Conservation (phyloP, 1,140 invertebrate genomes). For the Cyrtorhinus lividipennis region DNA sequence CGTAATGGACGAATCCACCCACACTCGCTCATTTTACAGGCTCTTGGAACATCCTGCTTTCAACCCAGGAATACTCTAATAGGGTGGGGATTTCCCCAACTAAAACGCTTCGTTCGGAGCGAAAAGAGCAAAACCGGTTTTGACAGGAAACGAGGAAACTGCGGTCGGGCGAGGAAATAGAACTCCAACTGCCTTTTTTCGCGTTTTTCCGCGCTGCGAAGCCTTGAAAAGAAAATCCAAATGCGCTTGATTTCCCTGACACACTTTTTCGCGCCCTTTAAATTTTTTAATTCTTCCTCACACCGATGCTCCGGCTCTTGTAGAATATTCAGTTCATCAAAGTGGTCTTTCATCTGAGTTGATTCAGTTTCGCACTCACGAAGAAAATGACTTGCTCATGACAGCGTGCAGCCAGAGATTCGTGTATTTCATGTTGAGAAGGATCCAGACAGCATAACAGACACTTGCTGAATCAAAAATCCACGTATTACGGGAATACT, state of each 20-base stretch:
- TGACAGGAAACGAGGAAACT: background rate
- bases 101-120: background rate
- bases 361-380: background rate
- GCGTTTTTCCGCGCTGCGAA: background rate
- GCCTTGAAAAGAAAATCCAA: background rate
- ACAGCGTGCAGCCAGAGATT: too few species aligned
- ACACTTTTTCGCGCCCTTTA: background rate
- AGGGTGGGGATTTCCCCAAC: background rate
- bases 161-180: background rate
- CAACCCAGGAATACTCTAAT: background rate
- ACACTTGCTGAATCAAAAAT: background rate
- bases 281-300: background rate
- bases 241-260: background rate
- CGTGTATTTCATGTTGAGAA: background rate
- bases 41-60: background rate
- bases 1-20: background rate
- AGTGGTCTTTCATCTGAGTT: background rate
- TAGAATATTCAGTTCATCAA: background rate
- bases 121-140: background rate
- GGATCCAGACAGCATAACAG: background rate
- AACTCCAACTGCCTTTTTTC: background rate
- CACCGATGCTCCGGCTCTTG: background rate
- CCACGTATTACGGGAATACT: background rate
- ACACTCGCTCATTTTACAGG: too few species aligned
- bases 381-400: too few species aligned